Percentiles rank a stretch among this genome's conserved stretches.
Evolutionary conservation across 2,888 invertebrate species (phyloP).

Genomic region (Tenthredo mesomela): DNA sequence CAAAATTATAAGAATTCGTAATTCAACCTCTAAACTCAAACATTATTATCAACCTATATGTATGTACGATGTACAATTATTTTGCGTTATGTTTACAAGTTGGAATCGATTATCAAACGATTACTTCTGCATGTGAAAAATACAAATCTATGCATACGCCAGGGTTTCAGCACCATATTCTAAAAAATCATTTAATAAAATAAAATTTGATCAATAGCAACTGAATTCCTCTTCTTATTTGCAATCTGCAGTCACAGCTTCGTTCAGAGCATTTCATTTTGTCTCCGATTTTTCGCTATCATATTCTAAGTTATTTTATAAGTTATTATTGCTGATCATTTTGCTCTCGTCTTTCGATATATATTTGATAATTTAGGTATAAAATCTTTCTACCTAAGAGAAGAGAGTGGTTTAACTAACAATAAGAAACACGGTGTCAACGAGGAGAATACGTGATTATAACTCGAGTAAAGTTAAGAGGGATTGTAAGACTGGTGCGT

Average conservation of each 20-base stretch:
- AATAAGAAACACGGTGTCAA: conserved; percentile 5
- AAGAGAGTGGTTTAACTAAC: neutral
- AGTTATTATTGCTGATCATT: no score
- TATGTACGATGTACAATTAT: neutral
- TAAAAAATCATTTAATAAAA: neutral
- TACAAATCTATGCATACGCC: neutral
- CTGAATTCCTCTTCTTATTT: neutral
- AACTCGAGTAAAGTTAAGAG: conserved; percentile 12
- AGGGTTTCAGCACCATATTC: neutral
- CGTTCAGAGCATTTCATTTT: neutral
- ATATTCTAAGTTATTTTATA: no score
- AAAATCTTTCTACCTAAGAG: neutral
- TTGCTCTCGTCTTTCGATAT: neutral
- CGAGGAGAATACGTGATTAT: neutral
- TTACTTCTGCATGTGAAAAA: neutral
- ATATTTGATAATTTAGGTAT: neutral
- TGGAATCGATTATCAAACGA: neutral
- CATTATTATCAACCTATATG: neutral
- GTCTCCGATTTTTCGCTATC: neutral
- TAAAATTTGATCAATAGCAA: neutral
- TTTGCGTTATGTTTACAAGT: neutral
- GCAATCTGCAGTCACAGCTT: neutral
- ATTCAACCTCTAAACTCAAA: conserved; percentile 37
- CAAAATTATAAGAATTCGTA: neutral
- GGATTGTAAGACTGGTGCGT: conserved; percentile 41